These are phyloP conservation scores for Cheilosia vulpina DNA, from an alignment of 2,888 invertebrate genomes.

Conservation along the genomic window DNA sequence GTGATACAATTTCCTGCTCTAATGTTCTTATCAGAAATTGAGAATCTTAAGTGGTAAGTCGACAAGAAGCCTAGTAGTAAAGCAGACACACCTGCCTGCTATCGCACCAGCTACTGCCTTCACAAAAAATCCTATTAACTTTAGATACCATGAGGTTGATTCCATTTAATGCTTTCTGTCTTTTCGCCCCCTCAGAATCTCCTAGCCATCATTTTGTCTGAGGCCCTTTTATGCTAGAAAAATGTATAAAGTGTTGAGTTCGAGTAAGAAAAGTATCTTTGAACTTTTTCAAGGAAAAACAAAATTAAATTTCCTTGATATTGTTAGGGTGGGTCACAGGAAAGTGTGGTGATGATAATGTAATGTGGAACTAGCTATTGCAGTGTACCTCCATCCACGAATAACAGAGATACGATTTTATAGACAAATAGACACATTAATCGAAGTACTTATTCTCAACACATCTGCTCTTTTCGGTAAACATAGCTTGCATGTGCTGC, in stretches of 20 bases:
- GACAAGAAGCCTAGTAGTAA: constrained; percentile 20
- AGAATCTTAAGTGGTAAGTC: constrained; percentile 66
- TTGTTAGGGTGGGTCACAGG: too few species aligned
- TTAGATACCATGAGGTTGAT: constrained; percentile 61
- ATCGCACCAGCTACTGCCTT: neutral
- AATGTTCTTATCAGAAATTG: constrained; percentile 67
- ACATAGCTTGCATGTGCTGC: too few species aligned
- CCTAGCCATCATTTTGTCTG: neutral
- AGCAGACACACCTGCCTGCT: constrained; percentile 2
- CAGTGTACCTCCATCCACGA: too few species aligned
- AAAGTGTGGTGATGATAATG: too few species aligned
- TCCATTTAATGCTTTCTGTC: constrained; percentile 49
- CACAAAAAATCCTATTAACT: constrained; percentile 62
- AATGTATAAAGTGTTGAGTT: neutral
- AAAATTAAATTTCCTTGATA: too few species aligned
- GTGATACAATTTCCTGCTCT: constrained; percentile 65
- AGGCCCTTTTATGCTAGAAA: neutral
- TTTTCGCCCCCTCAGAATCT: neutral
- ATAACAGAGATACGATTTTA: too few species aligned
- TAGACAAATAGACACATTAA: too few species aligned
- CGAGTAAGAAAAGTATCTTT: too few species aligned
- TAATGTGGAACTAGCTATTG: too few species aligned
- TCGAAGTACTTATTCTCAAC: too few species aligned
- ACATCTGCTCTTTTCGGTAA: too few species aligned
- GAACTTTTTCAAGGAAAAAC: too few species aligned